Percentiles rank a stretch among this genome's conserved stretches.
Evolutionary conservation across 2,888 invertebrate genomes (phyloP).

Genomic region (Oxyscelio sp.): DNA sequence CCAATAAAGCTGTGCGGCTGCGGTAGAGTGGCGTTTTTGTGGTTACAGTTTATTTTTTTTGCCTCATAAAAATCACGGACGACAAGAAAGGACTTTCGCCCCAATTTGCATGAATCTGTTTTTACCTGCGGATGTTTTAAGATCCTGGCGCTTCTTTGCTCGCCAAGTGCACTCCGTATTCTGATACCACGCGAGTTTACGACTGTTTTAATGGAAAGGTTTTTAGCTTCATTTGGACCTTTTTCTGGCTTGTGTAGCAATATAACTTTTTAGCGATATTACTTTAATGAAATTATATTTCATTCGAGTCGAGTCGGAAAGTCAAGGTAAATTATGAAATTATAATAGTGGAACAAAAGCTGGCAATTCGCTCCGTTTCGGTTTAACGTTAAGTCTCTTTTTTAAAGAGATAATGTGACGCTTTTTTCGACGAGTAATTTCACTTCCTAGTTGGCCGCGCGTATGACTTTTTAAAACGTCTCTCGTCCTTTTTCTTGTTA

Average conservation of each 20-base stretch:
- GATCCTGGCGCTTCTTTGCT: constrained; percentile 15
- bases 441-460: background rate
- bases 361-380: constrained; percentile 32
- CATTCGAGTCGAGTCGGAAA: constrained; percentile 3
- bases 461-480: background rate
- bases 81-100: constrained; percentile 53
- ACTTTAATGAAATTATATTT: constrained; percentile 45
- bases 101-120: constrained; percentile 58
- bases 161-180: constrained; percentile 19
- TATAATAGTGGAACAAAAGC: constrained; percentile 8
- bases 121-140: constrained; percentile 43
- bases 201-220: constrained; percentile 35
- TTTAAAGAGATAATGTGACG: background rate
- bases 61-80: constrained; percentile 42
- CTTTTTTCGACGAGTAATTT: background rate
- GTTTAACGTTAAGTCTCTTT: constrained; percentile 22
- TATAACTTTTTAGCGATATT: constrained; percentile 27
- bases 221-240: background rate
- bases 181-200: constrained; percentile 39
- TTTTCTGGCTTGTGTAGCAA: background rate
- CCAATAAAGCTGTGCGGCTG: constrained; percentile 16
- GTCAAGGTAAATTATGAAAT: constrained; percentile 36
- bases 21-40: constrained; percentile 41
- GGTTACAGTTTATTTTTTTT: constrained; percentile 44
- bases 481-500: too few species aligned